Conservation (phyloP, 2,888 invertebrate species). For the Seira sanloemensis region DNA sequence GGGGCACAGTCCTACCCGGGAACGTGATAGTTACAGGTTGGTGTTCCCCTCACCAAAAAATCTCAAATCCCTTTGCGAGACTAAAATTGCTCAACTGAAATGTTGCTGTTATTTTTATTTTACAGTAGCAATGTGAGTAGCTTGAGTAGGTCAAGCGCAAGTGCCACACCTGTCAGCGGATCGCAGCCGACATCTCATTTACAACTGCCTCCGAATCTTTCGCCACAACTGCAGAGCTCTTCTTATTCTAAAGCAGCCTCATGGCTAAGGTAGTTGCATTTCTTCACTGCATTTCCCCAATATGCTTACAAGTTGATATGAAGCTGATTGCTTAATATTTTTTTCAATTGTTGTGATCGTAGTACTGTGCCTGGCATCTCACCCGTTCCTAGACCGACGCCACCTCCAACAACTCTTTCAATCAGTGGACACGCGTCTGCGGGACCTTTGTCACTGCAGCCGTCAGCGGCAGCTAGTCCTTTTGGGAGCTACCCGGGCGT, state of each 20-base stretch:
- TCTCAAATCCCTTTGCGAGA: background rate
- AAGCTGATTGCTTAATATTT: background rate
- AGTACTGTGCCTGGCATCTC: constrained; percentile 72
- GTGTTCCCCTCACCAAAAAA: background rate
- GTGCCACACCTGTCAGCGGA: constrained; percentile 80
- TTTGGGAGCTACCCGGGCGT: constrained; percentile 42
- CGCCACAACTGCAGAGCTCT: constrained; percentile 70
- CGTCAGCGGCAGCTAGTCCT: constrained; percentile 41
- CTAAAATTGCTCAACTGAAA: background rate
- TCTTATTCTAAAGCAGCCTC: constrained; percentile 72
- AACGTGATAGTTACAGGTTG: constrained; percentile 91
- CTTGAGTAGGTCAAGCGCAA: constrained; percentile 84
- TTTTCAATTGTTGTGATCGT: constrained; percentile 19
- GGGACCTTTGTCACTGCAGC: constrained; percentile 56
- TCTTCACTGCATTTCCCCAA: no score
- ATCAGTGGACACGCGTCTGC: constrained; percentile 34
- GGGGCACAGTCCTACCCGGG: constrained; percentile 86
- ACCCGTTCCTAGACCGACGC: constrained; percentile 79
- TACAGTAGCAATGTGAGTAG: constrained; percentile 89
- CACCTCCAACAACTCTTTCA: constrained; percentile 75
- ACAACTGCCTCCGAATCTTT: constrained; percentile 70
- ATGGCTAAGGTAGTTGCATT: constrained; percentile 71
- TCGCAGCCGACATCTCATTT: constrained; percentile 62
- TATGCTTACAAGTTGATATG: background rate
- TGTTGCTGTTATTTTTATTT: background rate